Base-by-base conservation (phyloP, 92 coral and sea anemone genomes). In the Meandrina meandrites region DNA sequence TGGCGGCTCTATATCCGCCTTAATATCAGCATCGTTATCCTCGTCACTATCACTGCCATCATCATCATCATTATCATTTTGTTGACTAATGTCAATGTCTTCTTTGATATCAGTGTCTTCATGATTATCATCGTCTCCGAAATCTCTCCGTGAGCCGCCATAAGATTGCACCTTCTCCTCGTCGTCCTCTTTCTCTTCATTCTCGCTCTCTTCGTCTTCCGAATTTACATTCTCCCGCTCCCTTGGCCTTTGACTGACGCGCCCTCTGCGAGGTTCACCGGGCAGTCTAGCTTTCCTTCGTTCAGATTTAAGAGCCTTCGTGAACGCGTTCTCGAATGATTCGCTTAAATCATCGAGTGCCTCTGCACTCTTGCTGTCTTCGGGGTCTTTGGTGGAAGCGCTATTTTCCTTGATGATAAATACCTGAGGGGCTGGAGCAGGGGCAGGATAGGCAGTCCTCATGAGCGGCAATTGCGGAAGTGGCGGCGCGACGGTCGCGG, bases 241-340 rank as follows among this genome's bases (percentile, higher is more conserved):
- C 15, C 1, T 31, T 11, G 67, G 82, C 76, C 75, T 62, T 17
- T 60, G 67, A 57, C 76, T 76, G 18, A 77, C 67, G 1, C 75
- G 77, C 32, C 64, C 88, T 30, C 50, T 31, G 31, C 76, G 82
- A 85, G 62, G 75, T 14, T 28, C 15, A 47, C 50, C 5, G 19
- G 47, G 45, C n/a, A 2, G 58, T 34, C 42, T n/a, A 27, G 3
- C 21, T 62, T 83, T 70, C 72, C n/a, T 77, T 80, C 83, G 76
- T 31, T 92, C 93, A 60, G 88, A 81, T 40, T 86, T 88, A 48
- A 90, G 73, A 79, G 94, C 94, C 50, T 92, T 88, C 0, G 90
- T 79, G 81, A 92, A 92, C 8, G 94, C 94, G 70, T 80, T 78
- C 81, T 92, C 90, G 62, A 92, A 92, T 17, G 91, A 85, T 42